Base-by-base conservation (phyloP, 2,113 vertebrate species). In the Tor tambroides region DNA sequence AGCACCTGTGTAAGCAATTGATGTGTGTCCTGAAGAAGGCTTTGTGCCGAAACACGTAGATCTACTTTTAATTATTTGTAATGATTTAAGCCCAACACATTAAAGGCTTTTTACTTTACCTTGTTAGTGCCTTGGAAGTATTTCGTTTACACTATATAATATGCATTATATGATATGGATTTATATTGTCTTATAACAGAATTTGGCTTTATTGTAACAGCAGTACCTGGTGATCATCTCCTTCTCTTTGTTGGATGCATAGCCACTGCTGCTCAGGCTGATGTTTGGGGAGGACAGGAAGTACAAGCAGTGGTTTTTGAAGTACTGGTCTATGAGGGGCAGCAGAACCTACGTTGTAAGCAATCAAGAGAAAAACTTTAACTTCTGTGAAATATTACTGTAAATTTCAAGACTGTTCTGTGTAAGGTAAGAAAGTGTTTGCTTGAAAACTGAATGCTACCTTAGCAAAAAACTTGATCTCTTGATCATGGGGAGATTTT, bases 381-480 rank as follows among this genome's bases (percentile, higher is more conserved):
- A 82, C 69, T 67, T 17, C 0, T 1, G 23, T 38, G 6, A 65
- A 65, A 26, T 43, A 43, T 79, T 2, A 59, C 3, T n/a, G n/a
- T n/a, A n/a, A n/a, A 19, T 56, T 38, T 46, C n/a, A 49, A 76
- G 35, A 59, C 51, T 32, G 8, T 32, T 38, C 49, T 79, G 35
- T 2, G 9, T 43, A 43, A 10, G 2, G 46, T 46, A 71, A 43
- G 15, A 14, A 1, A 38, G 14, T 71, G 15, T 69, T 14, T 41
- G 9, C 15, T 41, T 17, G 23, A 30, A 10, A 85, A 49, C 32
- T 1, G 4, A 63, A 49, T 32, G 21, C 93, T 91, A 99, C 98
- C 97, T 99, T 99, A 56, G 98, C 98, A 93, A 99, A 99, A 92
- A 99, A 99, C 91, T 99, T 99, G 89, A 99, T 99, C 93, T 99